These are phyloP conservation scores for Tenthredo amoena DNA, from an alignment of 2,888 invertebrate species.

Conservation along the genomic window DNA sequence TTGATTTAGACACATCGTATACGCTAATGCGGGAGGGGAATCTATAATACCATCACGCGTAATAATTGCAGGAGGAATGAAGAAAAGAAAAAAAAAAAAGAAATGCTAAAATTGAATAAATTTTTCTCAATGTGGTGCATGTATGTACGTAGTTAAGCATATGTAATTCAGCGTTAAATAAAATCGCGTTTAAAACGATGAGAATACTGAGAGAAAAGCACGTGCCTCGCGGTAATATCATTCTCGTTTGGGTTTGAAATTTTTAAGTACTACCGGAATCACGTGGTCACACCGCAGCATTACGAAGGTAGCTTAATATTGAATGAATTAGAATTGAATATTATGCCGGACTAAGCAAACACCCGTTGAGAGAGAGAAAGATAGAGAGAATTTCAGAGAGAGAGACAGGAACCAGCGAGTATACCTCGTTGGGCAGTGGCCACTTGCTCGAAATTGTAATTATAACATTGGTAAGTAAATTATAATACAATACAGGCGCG, in stretches of 20 bases:
- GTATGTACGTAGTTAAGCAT: not conserved
- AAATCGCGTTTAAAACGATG: constrained; percentile 17
- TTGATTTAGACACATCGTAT: not conserved
- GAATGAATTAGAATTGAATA: constrained; percentile 77
- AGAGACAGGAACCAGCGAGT: constrained; percentile 3
- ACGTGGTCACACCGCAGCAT: constrained; percentile 50
- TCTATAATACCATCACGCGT: not conserved
- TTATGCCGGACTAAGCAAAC: constrained; percentile 76
- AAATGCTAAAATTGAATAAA: not conserved
- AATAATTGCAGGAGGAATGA: not conserved
- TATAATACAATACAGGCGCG: constrained; percentile 75
- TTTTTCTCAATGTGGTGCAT: not conserved
- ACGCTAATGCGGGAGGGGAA: not conserved
- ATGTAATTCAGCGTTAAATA: not conserved
- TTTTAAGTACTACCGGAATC: constrained; percentile 47
- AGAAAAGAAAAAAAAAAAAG: not conserved
- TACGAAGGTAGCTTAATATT: constrained; percentile 68
- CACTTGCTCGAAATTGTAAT: constrained; percentile 76
- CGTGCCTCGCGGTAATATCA: constrained; percentile 23
- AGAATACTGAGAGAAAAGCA: constrained; percentile 44
- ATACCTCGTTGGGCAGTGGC: constrained; percentile 54
- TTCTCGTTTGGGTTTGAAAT: constrained; percentile 47
- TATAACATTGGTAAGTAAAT: constrained; percentile 78
- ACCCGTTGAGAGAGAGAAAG: constrained; percentile 55
- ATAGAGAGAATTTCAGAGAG: not conserved